These are phyloP conservation scores for Zaprionus inermis DNA, from an alignment of 1,140 invertebrate species.

Conservation along the genomic window DNA sequence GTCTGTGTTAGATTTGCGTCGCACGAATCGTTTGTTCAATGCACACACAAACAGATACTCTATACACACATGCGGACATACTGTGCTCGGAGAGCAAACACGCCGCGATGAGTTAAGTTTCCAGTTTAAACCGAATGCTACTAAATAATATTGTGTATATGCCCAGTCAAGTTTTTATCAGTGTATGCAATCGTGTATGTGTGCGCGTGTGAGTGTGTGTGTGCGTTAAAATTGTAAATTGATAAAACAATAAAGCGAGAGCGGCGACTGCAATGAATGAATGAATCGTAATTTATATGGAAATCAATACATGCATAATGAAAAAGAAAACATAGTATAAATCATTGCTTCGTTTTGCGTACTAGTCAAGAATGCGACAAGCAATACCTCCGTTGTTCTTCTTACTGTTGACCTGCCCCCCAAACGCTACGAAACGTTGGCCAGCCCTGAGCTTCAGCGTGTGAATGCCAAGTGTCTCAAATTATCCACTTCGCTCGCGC, in stretches of 20 bases:
- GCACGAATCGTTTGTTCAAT: constrained; percentile 64
- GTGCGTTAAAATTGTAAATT: constrained; percentile 77
- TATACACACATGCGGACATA: constrained; percentile 11
- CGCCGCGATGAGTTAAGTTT: constrained; percentile 39
- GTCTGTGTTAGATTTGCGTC: constrained; percentile 73
- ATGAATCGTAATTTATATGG: constrained; percentile 77
- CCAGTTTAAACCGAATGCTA: constrained; percentile 75
- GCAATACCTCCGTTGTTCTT: not conserved
- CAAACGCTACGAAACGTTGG: constrained; percentile 14
- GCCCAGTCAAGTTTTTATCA: constrained; percentile 36
- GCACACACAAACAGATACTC: constrained; percentile 40
- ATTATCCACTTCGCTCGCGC: constrained; percentile 39
- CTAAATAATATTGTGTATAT: constrained; percentile 52
- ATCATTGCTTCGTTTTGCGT: constrained; percentile 6
- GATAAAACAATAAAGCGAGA: constrained; percentile 65
- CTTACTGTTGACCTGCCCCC: constrained; percentile 39
- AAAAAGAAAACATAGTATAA: constrained; percentile 22
- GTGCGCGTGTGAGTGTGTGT: constrained; percentile 32
- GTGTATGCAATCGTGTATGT: constrained; percentile 10
- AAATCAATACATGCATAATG: constrained; percentile 65
- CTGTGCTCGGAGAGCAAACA: not conserved
- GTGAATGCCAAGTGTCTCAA: constrained; percentile 40
- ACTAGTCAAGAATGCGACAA: constrained; percentile 27
- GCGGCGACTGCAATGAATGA: constrained; percentile 61
- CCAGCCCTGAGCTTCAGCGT: constrained; percentile 36